A percentile compares a stretch with the other conserved stretches of the same genome.
Conservation (phyloP, 2,888 invertebrate species). For the Selenia dentaria region DNA sequence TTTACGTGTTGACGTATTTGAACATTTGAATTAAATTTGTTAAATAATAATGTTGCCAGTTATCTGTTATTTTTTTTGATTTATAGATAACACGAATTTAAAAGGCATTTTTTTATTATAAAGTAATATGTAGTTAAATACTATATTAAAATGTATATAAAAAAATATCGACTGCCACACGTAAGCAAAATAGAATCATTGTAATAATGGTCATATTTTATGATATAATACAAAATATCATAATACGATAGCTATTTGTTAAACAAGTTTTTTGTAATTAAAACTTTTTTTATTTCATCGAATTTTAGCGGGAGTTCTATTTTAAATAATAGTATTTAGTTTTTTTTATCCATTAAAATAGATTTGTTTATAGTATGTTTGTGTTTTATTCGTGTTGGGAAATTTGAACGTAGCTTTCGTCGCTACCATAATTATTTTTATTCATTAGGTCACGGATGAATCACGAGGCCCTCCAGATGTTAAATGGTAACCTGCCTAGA, state of each 20-base stretch:
- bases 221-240: conserved; percentile 29
- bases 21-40: conserved; percentile 21
- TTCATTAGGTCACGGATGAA: too few species aligned
- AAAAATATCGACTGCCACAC: conserved; percentile 48
- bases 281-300: conserved; percentile 46
- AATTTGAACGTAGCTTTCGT: too few species aligned
- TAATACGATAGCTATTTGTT: conserved; percentile 44
- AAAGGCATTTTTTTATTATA: conserved; percentile 32
- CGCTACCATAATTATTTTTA: too few species aligned
- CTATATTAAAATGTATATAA: conserved; percentile 38
- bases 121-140: conserved; percentile 30
- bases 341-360: conserved; percentile 76
- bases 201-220: too few species aligned
- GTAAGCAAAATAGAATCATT: conserved; percentile 36
- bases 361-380: conserved; percentile 59
- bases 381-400: conserved; percentile 33
- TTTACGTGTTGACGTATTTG: conserved; percentile 16
- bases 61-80: conserved; percentile 11
- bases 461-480: too few species aligned
- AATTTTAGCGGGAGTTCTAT: conserved; percentile 50
- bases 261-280: conserved; percentile 54
- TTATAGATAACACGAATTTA: conserved; percentile 3
- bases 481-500: too few species aligned
- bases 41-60: conserved; percentile 30
- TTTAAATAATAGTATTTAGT: conserved; percentile 67